Evolutionary conservation across 1,140 invertebrate genomes (phyloP), one percentile per base, ranked within the genome.

Genomic region (Nebria ingens): DNA sequence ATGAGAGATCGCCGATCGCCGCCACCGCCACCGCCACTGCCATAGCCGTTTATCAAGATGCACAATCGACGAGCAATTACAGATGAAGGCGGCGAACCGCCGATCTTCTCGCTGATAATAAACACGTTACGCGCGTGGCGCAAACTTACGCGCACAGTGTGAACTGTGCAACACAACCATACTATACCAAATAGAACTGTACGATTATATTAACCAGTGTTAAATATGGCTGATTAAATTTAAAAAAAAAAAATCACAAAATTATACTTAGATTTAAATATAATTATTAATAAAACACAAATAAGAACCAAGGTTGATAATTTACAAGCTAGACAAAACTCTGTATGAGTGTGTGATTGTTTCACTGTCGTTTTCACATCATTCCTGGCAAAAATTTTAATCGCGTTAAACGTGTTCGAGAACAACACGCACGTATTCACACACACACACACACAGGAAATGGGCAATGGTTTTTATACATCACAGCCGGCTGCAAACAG

Each of bases 401-500:
- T 45, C 40, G 40, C 40, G 40, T 45, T 45, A 45, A 45, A 45
- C 40, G 40, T 11, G 40, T 45, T 17, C 17, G 40, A 45, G 40
- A 45, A 45, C 40, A 45, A 45, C 40, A 45, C 40, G 40, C 40
- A n/a, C n/a, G n/a, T n/a, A n/a, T n/a, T n/a, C n/a, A n/a, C n/a
- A n/a, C n/a, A n/a, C n/a, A n/a, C n/a, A n/a, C n/a, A n/a, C n/a
- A n/a, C n/a, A 45, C 40, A 45, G 40, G 40, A 45, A 45, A 45
- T 45, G 40, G 40, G 3, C 40, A 45, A 17, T 11, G 3, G 40
- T 45, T 45, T 45, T 45, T 45, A 45, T 45, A 9, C 25, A 29
- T 29, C 40, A 3, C 6, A 45, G 6, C 3, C 40, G 3, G 40
- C 6, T 17, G 40, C 17, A n/a, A 34, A 34, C 25, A 34, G n/a